A percentile compares a stretch with the other conserved stretches of the same genome.
phyloP scores from a whole-genome alignment of 2,888 invertebrate species.

The Cynaeus angustus region DNA sequence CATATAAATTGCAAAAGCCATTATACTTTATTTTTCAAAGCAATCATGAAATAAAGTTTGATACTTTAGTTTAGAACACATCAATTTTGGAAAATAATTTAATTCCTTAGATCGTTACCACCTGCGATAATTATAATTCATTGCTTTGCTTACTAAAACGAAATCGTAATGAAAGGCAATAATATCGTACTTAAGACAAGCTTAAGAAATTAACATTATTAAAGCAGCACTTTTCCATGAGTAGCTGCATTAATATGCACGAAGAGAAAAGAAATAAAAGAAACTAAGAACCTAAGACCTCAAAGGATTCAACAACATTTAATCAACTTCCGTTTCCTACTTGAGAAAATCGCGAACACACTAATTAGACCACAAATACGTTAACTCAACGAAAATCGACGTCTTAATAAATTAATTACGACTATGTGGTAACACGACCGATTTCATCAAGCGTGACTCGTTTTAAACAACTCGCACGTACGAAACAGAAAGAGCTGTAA shows the following conservation, averaged over 20 bases:
- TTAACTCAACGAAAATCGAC: constrained; percentile 21
- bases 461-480: not conserved
- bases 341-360: not conserved
- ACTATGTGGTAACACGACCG: too few species aligned
- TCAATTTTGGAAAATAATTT: too few species aligned
- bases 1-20: too few species aligned
- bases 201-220: too few species aligned
- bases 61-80: too few species aligned
- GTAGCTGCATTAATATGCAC: not conserved
- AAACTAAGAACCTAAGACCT: not conserved
- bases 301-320: constrained; percentile 5
- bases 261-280: not conserved
- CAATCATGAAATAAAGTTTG: too few species aligned
- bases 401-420: constrained; percentile 14
- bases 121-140: too few species aligned
- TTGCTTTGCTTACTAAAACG: too few species aligned
- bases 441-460: constrained; percentile 1
- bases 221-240: too few species aligned
- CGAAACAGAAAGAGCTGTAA: not conserved
- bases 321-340: constrained; percentile 4
- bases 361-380: constrained; percentile 20
- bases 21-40: too few species aligned
- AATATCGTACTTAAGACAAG: not conserved
- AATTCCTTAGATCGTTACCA: too few species aligned
- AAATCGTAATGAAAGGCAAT: too few species aligned